These are phyloP conservation scores for Mechanitis mazaeus DNA, from an alignment of 2,888 invertebrate genomes.

Conservation along the genomic window DNA sequence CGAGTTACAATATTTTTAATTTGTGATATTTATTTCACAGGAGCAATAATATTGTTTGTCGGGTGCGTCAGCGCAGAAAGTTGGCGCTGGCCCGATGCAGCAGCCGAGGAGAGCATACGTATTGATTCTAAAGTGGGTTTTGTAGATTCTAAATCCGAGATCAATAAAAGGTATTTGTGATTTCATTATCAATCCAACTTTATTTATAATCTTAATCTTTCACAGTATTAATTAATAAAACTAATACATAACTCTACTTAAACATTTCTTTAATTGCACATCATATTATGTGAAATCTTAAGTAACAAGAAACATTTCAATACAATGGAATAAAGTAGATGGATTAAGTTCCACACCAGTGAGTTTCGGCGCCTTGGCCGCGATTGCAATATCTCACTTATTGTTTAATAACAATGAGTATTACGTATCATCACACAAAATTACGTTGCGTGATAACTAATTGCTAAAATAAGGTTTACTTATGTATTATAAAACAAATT, in stretches of 20 bases:
- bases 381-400: slow-evolving; percentile 32
- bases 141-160: slow-evolving; percentile 34
- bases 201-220: not conserved
- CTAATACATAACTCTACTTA: not conserved
- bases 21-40: slow-evolving; percentile 1
- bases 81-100: slow-evolving; percentile 54
- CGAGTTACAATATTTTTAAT: not conserved
- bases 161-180: slow-evolving; percentile 14
- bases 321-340: slow-evolving; percentile 6
- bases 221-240: too few relatives aligned
- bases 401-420: slow-evolving; percentile 32
- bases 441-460: slow-evolving; percentile 8
- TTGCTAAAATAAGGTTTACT: not conserved
- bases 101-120: slow-evolving; percentile 41
- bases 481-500: not conserved
- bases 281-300: not conserved
- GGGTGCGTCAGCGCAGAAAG: slow-evolving; percentile 36
- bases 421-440: slow-evolving; percentile 30
- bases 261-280: not conserved
- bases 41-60: slow-evolving; percentile 17
- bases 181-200: not conserved
- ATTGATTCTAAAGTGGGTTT: slow-evolving; percentile 63
- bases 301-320: not conserved
- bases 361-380: slow-evolving; percentile 44
- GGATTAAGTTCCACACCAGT: slow-evolving; percentile 15